phyloP scores from a whole-genome alignment of 2,113 vertebrate species.

The Marmota monax region DNA sequence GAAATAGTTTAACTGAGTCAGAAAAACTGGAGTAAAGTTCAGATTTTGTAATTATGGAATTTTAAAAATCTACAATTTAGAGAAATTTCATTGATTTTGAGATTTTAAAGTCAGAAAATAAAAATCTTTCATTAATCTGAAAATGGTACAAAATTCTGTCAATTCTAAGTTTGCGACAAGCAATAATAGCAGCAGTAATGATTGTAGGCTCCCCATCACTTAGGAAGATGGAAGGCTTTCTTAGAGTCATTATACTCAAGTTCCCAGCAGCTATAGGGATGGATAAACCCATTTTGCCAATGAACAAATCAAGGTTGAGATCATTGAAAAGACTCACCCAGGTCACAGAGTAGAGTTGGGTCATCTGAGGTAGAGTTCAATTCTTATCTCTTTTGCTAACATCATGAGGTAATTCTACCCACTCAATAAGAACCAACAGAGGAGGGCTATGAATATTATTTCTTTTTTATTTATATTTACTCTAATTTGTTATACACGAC shows the following conservation, averaged over 20 bases:
- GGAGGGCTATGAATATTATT: not conserved
- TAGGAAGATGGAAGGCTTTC: not conserved
- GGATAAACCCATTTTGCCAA: not conserved
- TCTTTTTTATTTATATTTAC: not conserved
- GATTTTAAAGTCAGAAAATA: not conserved
- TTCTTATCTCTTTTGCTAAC: not conserved
- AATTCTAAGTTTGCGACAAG: not conserved
- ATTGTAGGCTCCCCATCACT: not conserved
- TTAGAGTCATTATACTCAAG: not conserved
- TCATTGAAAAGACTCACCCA: not conserved
- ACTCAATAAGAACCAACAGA: not conserved
- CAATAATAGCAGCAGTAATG: not conserved
- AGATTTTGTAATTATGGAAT: constrained; percentile 19
- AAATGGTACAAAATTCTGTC: not conserved
- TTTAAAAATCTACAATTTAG: not conserved
- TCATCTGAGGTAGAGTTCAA: not conserved
- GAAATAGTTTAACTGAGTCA: not conserved
- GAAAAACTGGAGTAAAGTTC: not conserved
- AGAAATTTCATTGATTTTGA: not conserved
- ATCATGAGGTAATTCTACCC: not conserved
- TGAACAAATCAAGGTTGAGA: not conserved
- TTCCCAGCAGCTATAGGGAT: not conserved
- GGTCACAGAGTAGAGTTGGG: not conserved
- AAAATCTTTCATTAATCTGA: not conserved
- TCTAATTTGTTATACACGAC: too few relatives aligned